Evolutionary conservation across 2,113 vertebrate species (phyloP), one percentile per base, ranked within the genome.

Genomic region (Stictonetta naevosa): DNA sequence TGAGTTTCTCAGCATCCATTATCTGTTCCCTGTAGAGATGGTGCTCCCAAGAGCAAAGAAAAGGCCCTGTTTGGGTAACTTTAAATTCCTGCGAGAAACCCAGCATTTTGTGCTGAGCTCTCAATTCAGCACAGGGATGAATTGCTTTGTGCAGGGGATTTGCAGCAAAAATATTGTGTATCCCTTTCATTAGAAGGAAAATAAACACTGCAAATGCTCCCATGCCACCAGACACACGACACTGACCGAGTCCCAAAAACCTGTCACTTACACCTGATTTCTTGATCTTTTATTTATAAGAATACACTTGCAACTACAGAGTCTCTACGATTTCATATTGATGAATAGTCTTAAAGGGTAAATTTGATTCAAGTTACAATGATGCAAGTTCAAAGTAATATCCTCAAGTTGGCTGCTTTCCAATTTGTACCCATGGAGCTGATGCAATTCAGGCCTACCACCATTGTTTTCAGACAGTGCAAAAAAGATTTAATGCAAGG

Each of bases 81-180:
- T 63, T 13, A 31, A 4, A 53, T 21, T 68, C 71, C 75, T 26
- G 19, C 50, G 66, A 68, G 25, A 48, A 91, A 69, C 53, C 29
- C 38, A 56, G 34, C 18, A 36, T 20, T 69, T 83, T 21, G 2
- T 29, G 15, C 74, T 76, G 28, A 76, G 78, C 21, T 7, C 58
- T 53, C 1, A 0, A 20, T 82, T 62, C 23, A 33, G 62, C 62
- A 23, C 3, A 18, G 55, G 29, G 36, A 5, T 5, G 21, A 15
- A 16, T n/a, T 53, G 62, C 62, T 28, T 14, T 22, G 31, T 8
- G 4, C 59, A 56, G 36, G 36, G 58, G 62, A 85, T 91, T 94
- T 91, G n/a, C 59, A 80, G 67, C 73, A 83, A 89, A n/a, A 87
- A 88, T 22, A 90, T 1, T 50, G 40, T 80, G 36, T 59, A 94